These are phyloP conservation scores for Gorsachius magnificus DNA, from an alignment of 2,797 vertebrate species.

Conservation along the genomic window DNA sequence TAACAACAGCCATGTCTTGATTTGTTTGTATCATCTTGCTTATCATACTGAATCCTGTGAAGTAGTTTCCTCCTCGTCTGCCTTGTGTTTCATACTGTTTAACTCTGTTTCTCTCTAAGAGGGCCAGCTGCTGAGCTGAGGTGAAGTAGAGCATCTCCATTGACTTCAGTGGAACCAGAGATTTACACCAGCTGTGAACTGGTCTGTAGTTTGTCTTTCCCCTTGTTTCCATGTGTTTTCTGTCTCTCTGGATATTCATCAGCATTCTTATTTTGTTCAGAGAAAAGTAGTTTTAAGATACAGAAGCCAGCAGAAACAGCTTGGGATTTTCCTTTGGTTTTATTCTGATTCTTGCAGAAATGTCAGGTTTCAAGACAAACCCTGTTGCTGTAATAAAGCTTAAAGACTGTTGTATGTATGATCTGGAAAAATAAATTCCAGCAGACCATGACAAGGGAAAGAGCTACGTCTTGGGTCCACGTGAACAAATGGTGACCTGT, in stretches of 20 bases:
- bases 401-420: background rate
- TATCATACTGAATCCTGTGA: background rate
- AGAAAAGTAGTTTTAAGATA: background rate
- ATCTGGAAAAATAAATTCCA: background rate
- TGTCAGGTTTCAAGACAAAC: background rate
- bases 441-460: background rate
- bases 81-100: background rate
- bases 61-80: background rate
- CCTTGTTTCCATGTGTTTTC: background rate
- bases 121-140: background rate
- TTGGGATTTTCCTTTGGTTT: background rate
- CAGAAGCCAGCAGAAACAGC: background rate
- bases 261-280: background rate
- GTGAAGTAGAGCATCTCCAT: background rate
- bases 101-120: background rate
- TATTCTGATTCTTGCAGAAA: background rate
- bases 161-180: background rate
- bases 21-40: background rate
- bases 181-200: slow-evolving; percentile 5
- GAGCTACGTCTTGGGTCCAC: background rate
- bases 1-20: background rate
- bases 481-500: background rate
- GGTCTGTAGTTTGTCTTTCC: slow-evolving; percentile 1
- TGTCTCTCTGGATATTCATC: background rate
- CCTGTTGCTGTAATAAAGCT: background rate